Evolutionary conservation across 2,113 vertebrate species (phyloP).

Genomic region (Lontra canadensis): DNA sequence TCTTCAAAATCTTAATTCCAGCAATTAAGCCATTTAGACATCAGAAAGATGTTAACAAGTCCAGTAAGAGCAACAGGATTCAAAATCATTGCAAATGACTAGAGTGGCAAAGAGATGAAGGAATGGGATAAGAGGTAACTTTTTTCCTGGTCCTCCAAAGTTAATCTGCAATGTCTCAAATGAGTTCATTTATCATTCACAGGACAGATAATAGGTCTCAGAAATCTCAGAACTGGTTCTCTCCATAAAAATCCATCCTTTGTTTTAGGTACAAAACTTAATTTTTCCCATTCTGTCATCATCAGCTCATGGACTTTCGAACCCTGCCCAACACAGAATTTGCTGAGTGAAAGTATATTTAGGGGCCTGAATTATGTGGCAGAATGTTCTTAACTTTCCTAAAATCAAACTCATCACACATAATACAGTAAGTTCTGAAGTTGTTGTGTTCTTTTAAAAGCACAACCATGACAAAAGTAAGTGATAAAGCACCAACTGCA

Average conservation of each 20-base stretch:
- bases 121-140: background rate
- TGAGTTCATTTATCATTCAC: background rate
- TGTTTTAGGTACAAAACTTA: background rate
- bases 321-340: background rate
- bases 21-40: constrained; percentile 64
- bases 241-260: background rate
- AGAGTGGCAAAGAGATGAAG: constrained; percentile 2
- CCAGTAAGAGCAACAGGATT: constrained; percentile 50
- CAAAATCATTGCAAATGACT: constrained; percentile 52
- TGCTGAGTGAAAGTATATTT: background rate
- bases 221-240: background rate
- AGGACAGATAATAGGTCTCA: background rate
- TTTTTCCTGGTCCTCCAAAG: background rate
- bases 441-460: background rate
- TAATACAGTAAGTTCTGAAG: background rate
- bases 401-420: background rate
- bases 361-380: background rate
- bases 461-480: background rate
- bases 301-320: background rate
- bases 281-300: background rate
- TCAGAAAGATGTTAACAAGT: constrained; percentile 42
- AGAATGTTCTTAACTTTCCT: background rate
- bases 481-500: background rate
- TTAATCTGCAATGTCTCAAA: constrained; percentile 21
- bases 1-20: constrained; percentile 58